Evolutionary conservation across 1,140 invertebrate genomes (phyloP).

Genomic region (Aphaenogaster floridana): DNA sequence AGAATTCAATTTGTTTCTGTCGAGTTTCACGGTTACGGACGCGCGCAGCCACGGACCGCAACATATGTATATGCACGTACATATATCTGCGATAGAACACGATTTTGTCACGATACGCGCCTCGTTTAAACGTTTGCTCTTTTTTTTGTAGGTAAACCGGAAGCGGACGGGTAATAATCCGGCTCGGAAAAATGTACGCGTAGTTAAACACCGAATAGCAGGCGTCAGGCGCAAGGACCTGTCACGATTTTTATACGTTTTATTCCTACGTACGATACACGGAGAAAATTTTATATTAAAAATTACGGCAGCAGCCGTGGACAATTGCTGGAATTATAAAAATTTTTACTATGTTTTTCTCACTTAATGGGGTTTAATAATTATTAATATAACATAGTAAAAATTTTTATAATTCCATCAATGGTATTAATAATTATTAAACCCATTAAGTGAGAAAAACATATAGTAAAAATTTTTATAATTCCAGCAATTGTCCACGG

Average conservation of each 20-base stretch:
- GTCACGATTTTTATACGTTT: not conserved
- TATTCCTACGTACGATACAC: not conserved
- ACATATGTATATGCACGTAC: slow-evolving; percentile 1
- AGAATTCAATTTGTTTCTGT: slow-evolving; percentile 28
- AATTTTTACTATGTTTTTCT: too few relatives aligned
- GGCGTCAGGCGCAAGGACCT: not conserved
- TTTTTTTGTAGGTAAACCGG: slow-evolving; percentile 37
- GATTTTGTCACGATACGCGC: slow-evolving; percentile 34
- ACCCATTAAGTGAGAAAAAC: too few relatives aligned
- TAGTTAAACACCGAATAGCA: slow-evolving; percentile 15
- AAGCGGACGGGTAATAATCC: slow-evolving; percentile 1
- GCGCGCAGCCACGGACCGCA: not conserved
- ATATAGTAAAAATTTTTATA: too few relatives aligned
- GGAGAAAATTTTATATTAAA: too few relatives aligned
- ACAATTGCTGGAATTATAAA: too few relatives aligned
- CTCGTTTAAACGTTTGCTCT: slow-evolving; percentile 24
- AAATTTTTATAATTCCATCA: too few relatives aligned
- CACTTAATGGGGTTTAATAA: too few relatives aligned
- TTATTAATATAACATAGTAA: too few relatives aligned
- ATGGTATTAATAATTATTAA: too few relatives aligned
- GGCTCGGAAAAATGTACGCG: not conserved
- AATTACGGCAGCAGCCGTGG: too few relatives aligned
- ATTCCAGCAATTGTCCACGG: too few relatives aligned
- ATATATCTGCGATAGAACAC: not conserved
- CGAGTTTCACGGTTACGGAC: slow-evolving; percentile 18